A percentile compares a stretch with the other conserved stretches of the same genome.
phyloP scores from a whole-genome alignment of 2,113 vertebrate species.

The Dipodomys spectabilis region DNA sequence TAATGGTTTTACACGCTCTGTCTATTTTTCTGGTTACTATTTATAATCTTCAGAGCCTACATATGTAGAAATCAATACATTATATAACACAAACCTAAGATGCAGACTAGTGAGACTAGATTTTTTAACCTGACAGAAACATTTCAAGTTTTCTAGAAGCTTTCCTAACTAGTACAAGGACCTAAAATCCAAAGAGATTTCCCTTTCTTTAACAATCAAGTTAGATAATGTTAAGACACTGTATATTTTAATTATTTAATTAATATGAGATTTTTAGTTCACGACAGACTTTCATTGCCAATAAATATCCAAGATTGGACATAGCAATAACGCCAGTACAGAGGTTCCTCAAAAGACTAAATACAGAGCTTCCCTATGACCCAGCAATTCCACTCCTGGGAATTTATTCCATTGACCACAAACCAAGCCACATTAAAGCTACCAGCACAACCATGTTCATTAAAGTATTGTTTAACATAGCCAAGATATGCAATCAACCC shows the following conservation, averaged over 20 bases:
- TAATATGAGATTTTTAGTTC: neutral
- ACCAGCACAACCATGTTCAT: no score
- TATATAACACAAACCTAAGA: neutral
- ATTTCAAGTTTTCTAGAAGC: neutral
- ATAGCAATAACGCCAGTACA: no score
- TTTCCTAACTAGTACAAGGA: neutral
- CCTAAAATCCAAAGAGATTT: slow-evolving; percentile 13
- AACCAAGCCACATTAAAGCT: no score
- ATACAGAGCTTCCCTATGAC: no score
- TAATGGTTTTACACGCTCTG: neutral
- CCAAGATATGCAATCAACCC: no score
- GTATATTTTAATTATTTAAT: slow-evolving; percentile 19
- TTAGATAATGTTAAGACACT: slow-evolving; percentile 7
- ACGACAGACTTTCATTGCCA: neutral
- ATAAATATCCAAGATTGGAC: neutral
- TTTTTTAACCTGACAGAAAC: slow-evolving; percentile 29
- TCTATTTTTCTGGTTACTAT: slow-evolving; percentile 12
- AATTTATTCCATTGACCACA: no score
- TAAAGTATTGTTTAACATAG: no score
- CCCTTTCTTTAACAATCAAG: slow-evolving; percentile 7
- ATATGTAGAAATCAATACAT: slow-evolving; percentile 43
- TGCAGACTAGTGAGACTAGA: neutral
- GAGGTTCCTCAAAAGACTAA: no score
- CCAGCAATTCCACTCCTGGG: no score
- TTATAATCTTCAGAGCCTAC: neutral